Conservation (phyloP, 1,140 invertebrate species). For the Condylostylus longicornis region DNA sequence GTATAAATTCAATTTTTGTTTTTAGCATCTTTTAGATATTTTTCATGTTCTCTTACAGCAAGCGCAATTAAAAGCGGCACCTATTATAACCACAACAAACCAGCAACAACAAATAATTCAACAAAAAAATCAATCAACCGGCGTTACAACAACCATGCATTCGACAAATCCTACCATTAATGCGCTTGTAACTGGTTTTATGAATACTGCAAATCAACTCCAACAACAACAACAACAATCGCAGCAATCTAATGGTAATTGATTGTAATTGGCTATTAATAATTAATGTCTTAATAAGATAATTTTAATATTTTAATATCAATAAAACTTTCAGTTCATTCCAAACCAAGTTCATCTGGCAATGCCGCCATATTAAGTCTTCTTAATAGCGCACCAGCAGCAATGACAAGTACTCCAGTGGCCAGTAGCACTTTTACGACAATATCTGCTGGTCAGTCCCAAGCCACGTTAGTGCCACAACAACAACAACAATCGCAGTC, state of each 20-base stretch:
- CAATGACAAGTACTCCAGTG: conserved; percentile 39
- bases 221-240: conserved; percentile 40
- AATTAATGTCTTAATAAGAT: conserved; percentile 9
- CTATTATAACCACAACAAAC: conserved; percentile 20
- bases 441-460: conserved; percentile 26
- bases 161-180: conserved; percentile 57
- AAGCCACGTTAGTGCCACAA: conserved; percentile 18
- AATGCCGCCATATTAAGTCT: conserved; percentile 58
- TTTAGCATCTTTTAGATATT: neutral
- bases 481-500: conserved; percentile 21
- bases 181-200: conserved; percentile 58
- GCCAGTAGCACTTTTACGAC: conserved; percentile 29
- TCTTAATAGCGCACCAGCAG: conserved; percentile 54
- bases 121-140: conserved; percentile 3
- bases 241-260: conserved; percentile 11
- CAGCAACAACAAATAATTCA: conserved; percentile 10
- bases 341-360: conserved; percentile 32
- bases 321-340: conserved; percentile 24
- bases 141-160: conserved; percentile 38
- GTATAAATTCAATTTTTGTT: conserved; percentile 20
- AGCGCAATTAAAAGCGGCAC: conserved; percentile 38
- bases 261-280: neutral
- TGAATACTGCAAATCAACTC: conserved; percentile 65
- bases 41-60: conserved; percentile 32
- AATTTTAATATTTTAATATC: neutral